These are phyloP conservation scores for Panurus biarmicus DNA, from an alignment of 2,113 vertebrate genomes.

Conservation along the genomic window DNA sequence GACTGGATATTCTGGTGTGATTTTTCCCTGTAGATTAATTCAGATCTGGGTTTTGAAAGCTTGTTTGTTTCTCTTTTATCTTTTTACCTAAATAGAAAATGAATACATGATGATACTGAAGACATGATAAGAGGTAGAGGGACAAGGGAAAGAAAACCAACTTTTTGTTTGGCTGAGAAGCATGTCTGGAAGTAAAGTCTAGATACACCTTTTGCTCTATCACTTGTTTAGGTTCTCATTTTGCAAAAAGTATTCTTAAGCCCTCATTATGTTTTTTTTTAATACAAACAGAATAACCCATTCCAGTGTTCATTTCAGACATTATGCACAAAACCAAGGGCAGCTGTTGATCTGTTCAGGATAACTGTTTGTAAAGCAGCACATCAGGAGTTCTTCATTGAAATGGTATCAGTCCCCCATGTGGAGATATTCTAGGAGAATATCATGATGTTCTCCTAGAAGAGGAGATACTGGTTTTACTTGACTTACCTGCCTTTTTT, in stretches of 20 bases:
- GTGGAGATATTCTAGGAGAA: background rate
- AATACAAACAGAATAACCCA: background rate
- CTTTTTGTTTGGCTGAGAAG: background rate
- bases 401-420: background rate
- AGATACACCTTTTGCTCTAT: background rate
- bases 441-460: background rate
- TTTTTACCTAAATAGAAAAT: background rate
- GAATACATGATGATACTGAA: background rate
- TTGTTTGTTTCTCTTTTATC: background rate
- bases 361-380: background rate
- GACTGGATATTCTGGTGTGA: background rate
- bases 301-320: background rate
- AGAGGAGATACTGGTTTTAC: background rate
- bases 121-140: background rate
- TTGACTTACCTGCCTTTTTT: background rate
- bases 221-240: background rate
- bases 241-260: background rate
- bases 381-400: background rate
- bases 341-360: background rate
- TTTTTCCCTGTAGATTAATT: background rate
- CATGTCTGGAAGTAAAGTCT: background rate
- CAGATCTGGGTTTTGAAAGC: background rate
- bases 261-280: background rate
- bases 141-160: background rate
- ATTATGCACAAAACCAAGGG: background rate